Percentiles rank a stretch among this genome's conserved stretches.
Evolutionary conservation across 2,797 vertebrate species (phyloP).

Genomic region (Micrastur ruficollis): DNA sequence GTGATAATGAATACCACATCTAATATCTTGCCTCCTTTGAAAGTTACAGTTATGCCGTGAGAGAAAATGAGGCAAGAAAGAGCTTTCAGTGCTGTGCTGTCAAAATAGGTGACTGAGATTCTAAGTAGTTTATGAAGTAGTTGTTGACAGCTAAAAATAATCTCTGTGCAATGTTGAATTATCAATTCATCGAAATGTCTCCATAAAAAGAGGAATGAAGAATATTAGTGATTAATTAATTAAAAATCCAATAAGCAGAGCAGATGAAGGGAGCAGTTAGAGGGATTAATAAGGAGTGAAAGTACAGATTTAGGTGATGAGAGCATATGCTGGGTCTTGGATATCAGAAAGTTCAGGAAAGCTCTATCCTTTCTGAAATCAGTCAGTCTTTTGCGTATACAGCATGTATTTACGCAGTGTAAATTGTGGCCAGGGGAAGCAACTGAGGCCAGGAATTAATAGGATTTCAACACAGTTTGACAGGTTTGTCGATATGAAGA

Average conservation of each 20-base stretch:
- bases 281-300: neutral
- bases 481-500: slow-evolving; percentile 7
- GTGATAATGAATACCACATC: slow-evolving; percentile 71
- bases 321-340: neutral
- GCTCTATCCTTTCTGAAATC: neutral
- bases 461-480: neutral
- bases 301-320: neutral
- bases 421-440: neutral
- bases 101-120: neutral
- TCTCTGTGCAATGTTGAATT: neutral
- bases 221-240: neutral
- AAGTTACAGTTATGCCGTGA: slow-evolving; percentile 46
- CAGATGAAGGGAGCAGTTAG: neutral
- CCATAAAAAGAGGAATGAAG: neutral
- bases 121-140: neutral
- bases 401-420: neutral
- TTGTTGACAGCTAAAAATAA: neutral
- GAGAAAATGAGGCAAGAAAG: slow-evolving; percentile 34
- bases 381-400: neutral
- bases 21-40: slow-evolving; percentile 60
- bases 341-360: neutral
- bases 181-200: neutral
- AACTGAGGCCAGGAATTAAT: neutral
- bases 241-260: neutral
- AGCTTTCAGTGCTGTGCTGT: neutral